These are phyloP conservation scores for Ammodramus savannarum DNA, from an alignment of 2,113 vertebrate genomes.

Conservation along the genomic window DNA sequence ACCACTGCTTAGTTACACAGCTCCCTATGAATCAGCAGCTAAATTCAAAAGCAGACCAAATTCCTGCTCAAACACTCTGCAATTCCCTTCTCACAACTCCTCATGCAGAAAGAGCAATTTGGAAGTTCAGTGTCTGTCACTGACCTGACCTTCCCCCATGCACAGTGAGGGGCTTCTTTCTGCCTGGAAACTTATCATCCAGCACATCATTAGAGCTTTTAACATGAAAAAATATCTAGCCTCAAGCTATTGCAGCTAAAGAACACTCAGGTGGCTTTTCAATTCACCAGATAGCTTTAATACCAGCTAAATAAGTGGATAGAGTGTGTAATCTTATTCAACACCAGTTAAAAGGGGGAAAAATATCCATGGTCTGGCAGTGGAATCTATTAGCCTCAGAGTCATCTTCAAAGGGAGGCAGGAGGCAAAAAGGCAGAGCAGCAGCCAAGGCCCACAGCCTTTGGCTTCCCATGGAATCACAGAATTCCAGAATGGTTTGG, in stretches of 20 bases:
- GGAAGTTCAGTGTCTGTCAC: constrained; percentile 22
- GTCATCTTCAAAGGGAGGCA: not conserved
- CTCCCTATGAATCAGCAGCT: not conserved
- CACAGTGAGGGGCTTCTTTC: not conserved
- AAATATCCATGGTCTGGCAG: not conserved
- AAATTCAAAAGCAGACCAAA: not conserved
- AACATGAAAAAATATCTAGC: constrained; percentile 48
- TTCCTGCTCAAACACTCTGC: not conserved
- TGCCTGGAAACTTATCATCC: constrained; percentile 38
- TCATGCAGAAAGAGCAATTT: constrained; percentile 25
- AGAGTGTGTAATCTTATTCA: constrained; percentile 27
- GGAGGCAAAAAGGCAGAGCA: not conserved
- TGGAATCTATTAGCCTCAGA: constrained; percentile 3
- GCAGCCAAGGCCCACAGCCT: not conserved
- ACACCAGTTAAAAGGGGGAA: constrained; percentile 17
- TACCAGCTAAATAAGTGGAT: not conserved
- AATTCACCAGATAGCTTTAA: constrained; percentile 42
- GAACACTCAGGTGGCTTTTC: constrained; percentile 51
- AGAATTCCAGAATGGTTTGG: not conserved
- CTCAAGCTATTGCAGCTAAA: constrained; percentile 21
- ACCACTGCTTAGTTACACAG: not conserved
- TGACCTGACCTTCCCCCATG: constrained; percentile 30
- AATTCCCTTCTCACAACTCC: constrained; percentile 33
- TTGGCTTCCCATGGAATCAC: not conserved
- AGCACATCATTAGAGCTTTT: constrained; percentile 58